These are phyloP conservation scores for Saccopteryx bilineata DNA, from an alignment of 2,113 vertebrate genomes.

Conservation along the genomic window DNA sequence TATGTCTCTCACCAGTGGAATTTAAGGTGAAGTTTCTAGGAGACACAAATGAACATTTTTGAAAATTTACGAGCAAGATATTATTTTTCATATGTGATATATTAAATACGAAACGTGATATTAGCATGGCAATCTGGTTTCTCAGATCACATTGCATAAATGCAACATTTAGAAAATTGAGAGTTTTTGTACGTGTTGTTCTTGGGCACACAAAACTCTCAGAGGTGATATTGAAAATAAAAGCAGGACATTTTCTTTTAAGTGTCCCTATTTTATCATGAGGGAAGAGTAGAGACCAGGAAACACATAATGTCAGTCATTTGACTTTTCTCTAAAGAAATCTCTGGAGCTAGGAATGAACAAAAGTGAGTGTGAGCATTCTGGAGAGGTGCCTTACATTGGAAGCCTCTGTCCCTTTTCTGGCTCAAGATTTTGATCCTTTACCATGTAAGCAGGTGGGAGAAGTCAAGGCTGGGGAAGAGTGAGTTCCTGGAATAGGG, in stretches of 20 bases:
- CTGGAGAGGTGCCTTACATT: constrained; percentile 44
- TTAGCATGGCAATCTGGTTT: background rate
- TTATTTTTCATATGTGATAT: background rate
- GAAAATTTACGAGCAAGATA: background rate
- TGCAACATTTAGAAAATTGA: background rate
- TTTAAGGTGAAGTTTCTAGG: background rate
- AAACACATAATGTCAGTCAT: background rate
- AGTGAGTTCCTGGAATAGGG: background rate
- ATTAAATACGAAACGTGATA: constrained; percentile 33
- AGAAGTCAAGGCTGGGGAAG: constrained; percentile 70
- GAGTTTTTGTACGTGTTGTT: background rate
- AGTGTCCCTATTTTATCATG: background rate
- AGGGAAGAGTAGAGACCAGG: background rate
- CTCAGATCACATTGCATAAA: background rate
- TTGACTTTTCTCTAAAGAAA: constrained; percentile 3
- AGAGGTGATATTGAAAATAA: background rate
- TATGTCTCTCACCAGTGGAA: background rate
- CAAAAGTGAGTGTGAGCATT: background rate
- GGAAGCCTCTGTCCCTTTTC: background rate
- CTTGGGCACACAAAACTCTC: background rate
- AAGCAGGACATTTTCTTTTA: background rate
- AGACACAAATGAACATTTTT: constrained; percentile 32
- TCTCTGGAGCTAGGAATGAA: background rate
- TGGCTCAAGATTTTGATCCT: background rate
- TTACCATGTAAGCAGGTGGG: constrained; percentile 66